phyloP scores from a whole-genome alignment of 2,888 invertebrate genomes.

The Malacosoma neustria region DNA sequence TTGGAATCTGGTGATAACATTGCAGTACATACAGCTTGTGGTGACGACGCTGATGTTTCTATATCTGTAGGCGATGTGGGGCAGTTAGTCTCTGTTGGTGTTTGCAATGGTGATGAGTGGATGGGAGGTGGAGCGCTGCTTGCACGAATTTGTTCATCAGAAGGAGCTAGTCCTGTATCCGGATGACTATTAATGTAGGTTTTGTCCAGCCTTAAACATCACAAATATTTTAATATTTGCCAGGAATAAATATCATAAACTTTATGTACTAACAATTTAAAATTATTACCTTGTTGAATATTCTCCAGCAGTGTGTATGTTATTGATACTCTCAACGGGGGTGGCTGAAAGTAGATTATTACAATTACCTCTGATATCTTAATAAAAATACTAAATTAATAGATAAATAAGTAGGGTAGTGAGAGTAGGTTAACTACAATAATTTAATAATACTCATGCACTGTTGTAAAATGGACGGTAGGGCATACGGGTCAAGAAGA shows the following conservation, averaged over 20 bases:
- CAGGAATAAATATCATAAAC: too few species aligned
- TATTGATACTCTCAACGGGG: conserved; percentile 41
- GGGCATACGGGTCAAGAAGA: too few species aligned
- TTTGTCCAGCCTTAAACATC: not conserved
- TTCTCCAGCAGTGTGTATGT: conserved; percentile 38
- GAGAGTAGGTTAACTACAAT: not conserved
- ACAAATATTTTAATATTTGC: too few species aligned
- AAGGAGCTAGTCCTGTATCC: not conserved
- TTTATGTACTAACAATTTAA: too few species aligned
- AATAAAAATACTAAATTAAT: not conserved
- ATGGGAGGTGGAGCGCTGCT: conserved; percentile 44
- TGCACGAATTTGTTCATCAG: conserved; percentile 35
- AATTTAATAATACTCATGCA: too few species aligned
- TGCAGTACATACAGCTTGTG: not conserved
- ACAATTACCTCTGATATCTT: not conserved
- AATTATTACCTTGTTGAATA: conserved; percentile 31
- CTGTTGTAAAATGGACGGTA: too few species aligned
- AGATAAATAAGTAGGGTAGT: not conserved
- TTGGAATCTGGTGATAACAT: not conserved
- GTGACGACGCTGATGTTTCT: not conserved
- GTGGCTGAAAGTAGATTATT: conserved; percentile 27
- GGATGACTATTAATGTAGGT: not conserved
- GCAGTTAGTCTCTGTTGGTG: not conserved
- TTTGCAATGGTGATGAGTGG: conserved; percentile 16
- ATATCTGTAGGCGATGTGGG: not conserved